Base-by-base conservation (phyloP, 2,888 invertebrate species). In the Trachelus stipa region DNA sequence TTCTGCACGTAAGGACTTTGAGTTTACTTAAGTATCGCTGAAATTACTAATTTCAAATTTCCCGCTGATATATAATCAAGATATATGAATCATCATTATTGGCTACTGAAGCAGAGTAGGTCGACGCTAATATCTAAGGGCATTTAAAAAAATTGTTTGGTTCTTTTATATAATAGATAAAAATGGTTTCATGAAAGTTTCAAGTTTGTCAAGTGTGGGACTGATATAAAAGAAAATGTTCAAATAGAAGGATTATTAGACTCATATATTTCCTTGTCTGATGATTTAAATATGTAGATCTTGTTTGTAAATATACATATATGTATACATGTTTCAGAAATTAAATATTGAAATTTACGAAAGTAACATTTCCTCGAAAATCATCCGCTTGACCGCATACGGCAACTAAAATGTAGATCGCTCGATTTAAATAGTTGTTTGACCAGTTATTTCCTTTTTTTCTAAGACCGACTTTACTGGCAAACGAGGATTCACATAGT, bases 371-470 rank as follows among this genome's bases (percentile, higher is more conserved):
- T 23, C 56, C 9, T 56, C 23, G 56, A 56, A 56, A 56, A 23
- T 56, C 23, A 23, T 23, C 56, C 56, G 56, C 56, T 23, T 56
- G 23, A 23, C 23, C 23, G 23, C 23, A 9, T 23, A 56, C 2
- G 56, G 56, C 56, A 56, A 9, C 0, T 23, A 9, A 56, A 56
- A 34, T 34, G 12, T 69, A 35, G 34, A 33, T 34, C 69, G 74
- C 40, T 71, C 34, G 71, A 78, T 78, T 78, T 76, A 69, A 78
- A 78, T 78, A 78, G 78, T 73, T 75, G 73, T 73, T 68, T 73
- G 34, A 78, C 78, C 78, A 78, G 75, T 78, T 78, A 30, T 75
- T 23, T 15, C 40, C 15, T 15, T 15, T 40, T 56, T 56, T 23
- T 23, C 56, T 56, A 56, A 56, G 9, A 0, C 23, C 23, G 23